These are phyloP conservation scores for Pantherophis guttatus DNA, from an alignment of 2,113 vertebrate species.

Conservation along the genomic window DNA sequence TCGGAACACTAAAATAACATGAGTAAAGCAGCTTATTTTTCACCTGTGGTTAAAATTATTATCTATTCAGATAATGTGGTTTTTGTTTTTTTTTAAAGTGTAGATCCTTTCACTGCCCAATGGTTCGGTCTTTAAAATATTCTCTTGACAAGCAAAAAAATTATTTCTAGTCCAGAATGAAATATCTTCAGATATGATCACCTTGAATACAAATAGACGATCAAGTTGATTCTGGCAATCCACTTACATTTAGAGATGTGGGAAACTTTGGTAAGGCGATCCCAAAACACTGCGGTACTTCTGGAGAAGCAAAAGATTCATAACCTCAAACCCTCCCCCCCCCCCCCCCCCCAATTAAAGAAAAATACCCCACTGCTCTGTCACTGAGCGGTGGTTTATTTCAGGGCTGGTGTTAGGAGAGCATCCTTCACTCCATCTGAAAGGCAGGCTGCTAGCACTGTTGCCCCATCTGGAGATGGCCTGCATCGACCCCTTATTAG, in stretches of 20 bases:
- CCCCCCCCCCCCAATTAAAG: no score
- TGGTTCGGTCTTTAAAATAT: not conserved
- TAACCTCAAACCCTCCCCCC: no score
- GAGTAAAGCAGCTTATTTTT: rapidly evolving
- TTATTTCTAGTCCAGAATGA: not conserved
- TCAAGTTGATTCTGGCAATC: not conserved
- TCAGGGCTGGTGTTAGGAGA: not conserved
- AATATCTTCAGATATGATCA: not conserved
- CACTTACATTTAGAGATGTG: not conserved
- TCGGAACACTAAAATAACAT: not conserved
- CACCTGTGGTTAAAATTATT: not conserved
- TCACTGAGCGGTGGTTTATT: not conserved
- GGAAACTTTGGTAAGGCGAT: not conserved
- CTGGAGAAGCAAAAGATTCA: not conserved
- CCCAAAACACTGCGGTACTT: not conserved
- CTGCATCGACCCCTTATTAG: not conserved
- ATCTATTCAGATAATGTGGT: not conserved
- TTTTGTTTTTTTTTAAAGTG: not conserved
- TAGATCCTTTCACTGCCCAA: not conserved
- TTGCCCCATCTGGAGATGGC: not conserved
- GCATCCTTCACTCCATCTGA: not conserved
- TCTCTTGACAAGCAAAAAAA: not conserved
- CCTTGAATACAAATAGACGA: not conserved
- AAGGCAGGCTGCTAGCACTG: not conserved
- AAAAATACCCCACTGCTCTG: not conserved